These are phyloP conservation scores for Lagopus leucura DNA, from an alignment of 2,113 vertebrate genomes.

Conservation along the genomic window DNA sequence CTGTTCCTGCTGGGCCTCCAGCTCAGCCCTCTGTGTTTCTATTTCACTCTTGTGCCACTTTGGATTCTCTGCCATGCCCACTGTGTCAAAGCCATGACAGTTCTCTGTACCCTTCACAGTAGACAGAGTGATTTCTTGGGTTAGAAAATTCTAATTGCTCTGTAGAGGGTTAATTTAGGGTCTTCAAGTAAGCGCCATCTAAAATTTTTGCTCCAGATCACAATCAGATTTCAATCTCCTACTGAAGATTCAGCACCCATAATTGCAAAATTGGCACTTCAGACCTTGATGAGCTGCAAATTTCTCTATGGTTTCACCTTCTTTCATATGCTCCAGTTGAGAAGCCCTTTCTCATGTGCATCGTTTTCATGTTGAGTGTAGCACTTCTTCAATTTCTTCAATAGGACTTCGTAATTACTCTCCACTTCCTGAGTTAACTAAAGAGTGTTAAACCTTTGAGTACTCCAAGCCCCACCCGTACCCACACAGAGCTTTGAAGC, in stretches of 20 bases:
- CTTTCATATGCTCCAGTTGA: background rate
- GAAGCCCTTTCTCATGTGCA: background rate
- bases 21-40: rapidly evolving
- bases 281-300: constrained; percentile 23
- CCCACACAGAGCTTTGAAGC: background rate
- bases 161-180: background rate
- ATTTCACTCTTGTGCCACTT: background rate
- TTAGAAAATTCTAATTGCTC: background rate
- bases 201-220: background rate
- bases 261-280: constrained; percentile 54
- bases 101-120: background rate
- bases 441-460: background rate
- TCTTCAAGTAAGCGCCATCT: background rate
- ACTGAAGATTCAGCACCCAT: background rate
- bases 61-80: background rate
- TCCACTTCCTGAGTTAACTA: background rate
- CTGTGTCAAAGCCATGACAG: background rate
- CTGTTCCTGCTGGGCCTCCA: background rate
- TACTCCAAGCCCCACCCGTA: background rate
- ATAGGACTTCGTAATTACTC: background rate
- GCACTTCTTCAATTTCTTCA: constrained; percentile 1
- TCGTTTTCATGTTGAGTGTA: background rate
- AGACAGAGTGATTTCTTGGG: background rate
- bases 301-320: constrained; percentile 22
- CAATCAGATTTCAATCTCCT: background rate